Conservation (phyloP, 2,888 invertebrate species). For the Drosophila pseudotalamancana region DNA sequence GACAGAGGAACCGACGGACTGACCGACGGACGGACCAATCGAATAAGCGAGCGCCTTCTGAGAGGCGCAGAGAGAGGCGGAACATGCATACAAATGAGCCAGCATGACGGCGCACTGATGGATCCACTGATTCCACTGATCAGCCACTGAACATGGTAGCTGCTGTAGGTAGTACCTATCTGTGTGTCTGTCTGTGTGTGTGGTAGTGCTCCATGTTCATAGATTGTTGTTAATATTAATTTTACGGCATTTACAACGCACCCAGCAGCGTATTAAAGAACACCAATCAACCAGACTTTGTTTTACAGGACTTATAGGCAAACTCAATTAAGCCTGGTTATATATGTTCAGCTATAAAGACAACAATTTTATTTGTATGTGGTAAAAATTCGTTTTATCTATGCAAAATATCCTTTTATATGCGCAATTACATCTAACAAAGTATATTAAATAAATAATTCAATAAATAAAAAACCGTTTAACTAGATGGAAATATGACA, state of each 20-base stretch:
- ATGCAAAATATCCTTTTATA: too few species aligned
- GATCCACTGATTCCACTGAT: conserved; percentile 9
- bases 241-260: conserved; percentile 24
- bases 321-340: too few species aligned
- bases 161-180: not conserved
- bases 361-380: too few species aligned
- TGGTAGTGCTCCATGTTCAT: conserved; percentile 20
- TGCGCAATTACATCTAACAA: too few species aligned
- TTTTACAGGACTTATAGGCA: too few species aligned
- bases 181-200: not conserved
- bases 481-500: too few species aligned
- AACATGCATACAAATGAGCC: conserved; percentile 55
- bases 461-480: too few species aligned
- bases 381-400: too few species aligned
- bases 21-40: not conserved
- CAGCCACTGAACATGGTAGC: not conserved
- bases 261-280: conserved; percentile 9
- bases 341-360: too few species aligned
- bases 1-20: not conserved
- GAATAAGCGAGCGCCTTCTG: not conserved
- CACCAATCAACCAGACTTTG: conserved; percentile 11
- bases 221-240: conserved; percentile 35
- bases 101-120: conserved; percentile 33
- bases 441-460: too few species aligned
- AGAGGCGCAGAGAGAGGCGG: conserved; percentile 7